Base-by-base conservation (phyloP, 2,888 invertebrate species). In the Sarcophaga subvicina region DNA sequence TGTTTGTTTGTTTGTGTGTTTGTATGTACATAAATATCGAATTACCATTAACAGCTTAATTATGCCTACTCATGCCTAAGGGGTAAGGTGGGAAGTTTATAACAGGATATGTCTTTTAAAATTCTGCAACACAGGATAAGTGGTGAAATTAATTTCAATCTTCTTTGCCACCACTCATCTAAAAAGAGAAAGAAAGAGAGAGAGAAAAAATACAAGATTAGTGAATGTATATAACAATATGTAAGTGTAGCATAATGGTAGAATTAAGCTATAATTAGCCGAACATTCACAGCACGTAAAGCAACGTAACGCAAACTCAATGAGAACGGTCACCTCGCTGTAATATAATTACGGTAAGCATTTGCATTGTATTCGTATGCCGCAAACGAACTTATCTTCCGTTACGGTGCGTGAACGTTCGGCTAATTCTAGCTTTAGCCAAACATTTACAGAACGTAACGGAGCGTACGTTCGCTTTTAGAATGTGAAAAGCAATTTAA, bases 111-210 rank as follows among this genome's bases (percentile, higher is more conserved):
- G 80, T 67, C n/a, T 5, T 25, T 63, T 37, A 47, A 54, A 84
- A 72, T 62, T 75, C 67, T 81, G 76, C 45, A 84, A 75, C 78
- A 75, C 17, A 81, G 66, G 82, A 27, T 67, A 37, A 20, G 70
- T 59, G 47, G 37, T 78, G 49, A 71, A 54, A 76, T 73, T 73
- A 70, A 78, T 90, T 88, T 91, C 90, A 83, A 83, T 90, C 91
- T 85, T 91, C 91, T 88, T 91, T 91, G 89, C 90, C 90, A 85
- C 90, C 91, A 88, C 91, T 91, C 91, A 91, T 91, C 91, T 91
- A 84, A 87, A 89, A 83, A 66, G 69, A 88, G 59, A 83, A 54
- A 70, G 76, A 81, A 80, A 71, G 80, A 88, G 85, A 84, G 62
- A 17, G 80, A 76, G 20, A 69, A 37, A 54, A 2, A 54, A 17